Conservation (phyloP, 2,113 vertebrate genomes). For the Ellobius talpinus region DNA sequence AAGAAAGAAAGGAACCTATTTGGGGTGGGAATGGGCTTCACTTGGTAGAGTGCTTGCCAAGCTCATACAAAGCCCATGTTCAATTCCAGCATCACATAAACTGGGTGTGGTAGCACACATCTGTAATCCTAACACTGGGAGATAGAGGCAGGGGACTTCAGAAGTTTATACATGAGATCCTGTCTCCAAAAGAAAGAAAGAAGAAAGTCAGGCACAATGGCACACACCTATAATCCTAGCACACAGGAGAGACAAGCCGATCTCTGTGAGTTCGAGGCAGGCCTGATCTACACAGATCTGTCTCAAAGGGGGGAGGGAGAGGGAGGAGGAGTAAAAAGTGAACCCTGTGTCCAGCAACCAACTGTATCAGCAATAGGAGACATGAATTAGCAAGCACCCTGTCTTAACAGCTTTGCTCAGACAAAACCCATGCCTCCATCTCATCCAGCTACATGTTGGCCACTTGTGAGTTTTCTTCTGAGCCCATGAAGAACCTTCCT, state of each 20-base stretch:
- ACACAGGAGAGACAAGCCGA: not conserved
- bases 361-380: not conserved
- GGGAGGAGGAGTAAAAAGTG: not conserved
- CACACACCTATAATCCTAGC: not conserved
- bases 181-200: not conserved
- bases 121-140: not conserved
- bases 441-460: not conserved
- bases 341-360: not conserved
- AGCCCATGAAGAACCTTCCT: not conserved
- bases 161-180: not conserved
- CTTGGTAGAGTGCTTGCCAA: not conserved
- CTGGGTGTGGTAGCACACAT: not conserved
- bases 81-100: not conserved
- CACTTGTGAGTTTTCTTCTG: not conserved
- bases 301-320: not conserved
- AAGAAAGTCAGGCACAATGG: not conserved
- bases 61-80: not conserved
- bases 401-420: not conserved
- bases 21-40: not conserved
- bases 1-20: not conserved
- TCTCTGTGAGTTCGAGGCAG: not conserved
- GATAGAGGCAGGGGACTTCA: not conserved
- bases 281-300: not conserved
- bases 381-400: not conserved
- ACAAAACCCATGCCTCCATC: not conserved